A percentile compares a stretch with the other conserved stretches of the same genome.
These are phyloP conservation scores for Miltochrista miniata DNA, from an alignment of 2,888 invertebrate genomes.

Conservation along the genomic window DNA sequence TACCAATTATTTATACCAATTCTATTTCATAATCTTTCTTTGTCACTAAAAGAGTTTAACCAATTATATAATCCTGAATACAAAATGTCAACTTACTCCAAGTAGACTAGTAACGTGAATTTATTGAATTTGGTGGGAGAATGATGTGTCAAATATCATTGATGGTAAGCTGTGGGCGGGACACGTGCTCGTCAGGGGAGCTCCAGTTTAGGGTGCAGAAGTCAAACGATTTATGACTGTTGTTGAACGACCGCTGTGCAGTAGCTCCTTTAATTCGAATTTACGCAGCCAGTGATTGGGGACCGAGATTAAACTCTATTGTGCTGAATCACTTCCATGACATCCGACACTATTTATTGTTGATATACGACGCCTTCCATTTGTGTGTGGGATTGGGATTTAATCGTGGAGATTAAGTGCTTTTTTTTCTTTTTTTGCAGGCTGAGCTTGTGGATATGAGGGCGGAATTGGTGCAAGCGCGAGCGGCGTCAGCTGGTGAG, in stretches of 20 bases:
- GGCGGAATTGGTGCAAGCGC: slow-evolving; percentile 88
- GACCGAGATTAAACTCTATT: slow-evolving; percentile 63
- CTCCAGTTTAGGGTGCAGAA: slow-evolving; percentile 46
- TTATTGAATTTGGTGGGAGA: slow-evolving; percentile 32
- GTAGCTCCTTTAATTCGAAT: slow-evolving; percentile 64
- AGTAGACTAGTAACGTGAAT: too few species aligned
- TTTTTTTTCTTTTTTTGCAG: slow-evolving; percentile 73
- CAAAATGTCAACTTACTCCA: slow-evolving; percentile 9
- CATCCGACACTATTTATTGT: slow-evolving; percentile 61
- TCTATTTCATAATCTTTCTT: too few species aligned
- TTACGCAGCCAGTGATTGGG: slow-evolving; percentile 63
- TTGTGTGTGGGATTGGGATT: slow-evolving; percentile 41
- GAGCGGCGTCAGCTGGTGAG: slow-evolving; percentile 78
- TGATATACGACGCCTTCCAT: slow-evolving; percentile 55
- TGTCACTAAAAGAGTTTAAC: too few species aligned
- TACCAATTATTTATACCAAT: too few species aligned
- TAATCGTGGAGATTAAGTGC: slow-evolving; percentile 37
- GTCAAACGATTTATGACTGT: slow-evolving; percentile 67
- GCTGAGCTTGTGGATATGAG: slow-evolving; percentile 91
- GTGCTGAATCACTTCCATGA: slow-evolving; percentile 58
- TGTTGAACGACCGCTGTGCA: slow-evolving; percentile 43
- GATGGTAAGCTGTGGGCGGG: slow-evolving; percentile 40
- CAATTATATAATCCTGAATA: too few species aligned
- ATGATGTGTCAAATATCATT: slow-evolving; percentile 47
- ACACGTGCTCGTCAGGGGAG: slow-evolving; percentile 13